Evolutionary conservation across 2,888 invertebrate genomes (phyloP), one percentile per base, ranked within the genome.

Genomic region (Ochlodes sylvanus): DNA sequence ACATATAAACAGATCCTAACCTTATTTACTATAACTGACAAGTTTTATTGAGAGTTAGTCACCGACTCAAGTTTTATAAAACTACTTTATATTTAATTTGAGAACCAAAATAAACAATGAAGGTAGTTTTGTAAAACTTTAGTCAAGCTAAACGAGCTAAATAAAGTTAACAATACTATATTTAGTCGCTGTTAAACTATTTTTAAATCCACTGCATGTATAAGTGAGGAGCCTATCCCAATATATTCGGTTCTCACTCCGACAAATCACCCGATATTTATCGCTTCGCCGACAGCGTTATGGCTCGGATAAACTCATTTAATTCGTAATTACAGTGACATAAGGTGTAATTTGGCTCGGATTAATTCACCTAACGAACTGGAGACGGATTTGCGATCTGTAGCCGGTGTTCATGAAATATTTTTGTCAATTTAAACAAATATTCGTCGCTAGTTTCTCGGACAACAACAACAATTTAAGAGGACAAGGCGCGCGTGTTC

Each of bases 181-280:
- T 47, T 7, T 47, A 47, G 38, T 17, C 5, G 15, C 15, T 10
- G 3, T 17, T 10, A 15, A 15, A 47, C 19, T 21, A 50, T 50
- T 50, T 50, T 50, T 12, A 50, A 44, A 44, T 44, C 44, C 15
- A 12, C 50, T 50, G 50, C 50, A 50, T 50, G 50, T 19, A 19
- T 21, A 50, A 50, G 50, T 50, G 9, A 50, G 19, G 50, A 50
- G 50, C 50, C 50, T 50, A 50, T 21, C 50, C 19, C 38, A 57
- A 57, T 57, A 41, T 58, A 42, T 58, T 58, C 21, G 42, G 27
- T 12, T 21, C 38, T 27, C 41, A 10, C 10, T 54, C 42, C 65
- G 65, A 76, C 72, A 75, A 74, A 76, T 76, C 69, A 74, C 70
- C 54, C 44, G 44, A 52, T 71, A 77, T 76, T 77, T 76, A 79